Base-by-base conservation (phyloP, 2,113 vertebrate genomes). In the Raphicerus campestris region DNA sequence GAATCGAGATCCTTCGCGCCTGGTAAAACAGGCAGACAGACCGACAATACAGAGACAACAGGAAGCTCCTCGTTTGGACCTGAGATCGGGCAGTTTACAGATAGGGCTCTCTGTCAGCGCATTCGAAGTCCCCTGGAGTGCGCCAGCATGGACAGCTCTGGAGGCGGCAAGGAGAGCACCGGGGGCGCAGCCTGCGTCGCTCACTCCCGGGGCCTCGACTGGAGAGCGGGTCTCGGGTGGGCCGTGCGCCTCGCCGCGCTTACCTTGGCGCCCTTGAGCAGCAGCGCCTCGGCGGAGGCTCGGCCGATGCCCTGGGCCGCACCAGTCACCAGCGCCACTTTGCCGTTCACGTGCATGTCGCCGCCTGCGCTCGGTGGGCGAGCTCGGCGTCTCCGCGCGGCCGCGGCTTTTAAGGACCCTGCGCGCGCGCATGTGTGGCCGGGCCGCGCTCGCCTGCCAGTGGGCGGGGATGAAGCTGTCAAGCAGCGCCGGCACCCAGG, bases 241-340 rank as follows among this genome's bases (percentile, higher is more conserved):
- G 51, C 51, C 51, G 51, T 53, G 80, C 51, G 51, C 80, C 32
- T 30, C 26, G 19, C 70, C 8, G 26, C 7, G 17, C 98, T 98
- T 97, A 99, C 99, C 99, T 99, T 99, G 26, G 99, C 99, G 2
- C 98, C 98, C 94, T 99, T 99, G 93, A 98, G 95, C 96, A 99
- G 98, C 56, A 99, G 99, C 5, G 98, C 98, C 94, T 99, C 99
- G 0, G 98, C 99, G 53, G 98, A 99, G 0, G 99, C 99, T 78
- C 98, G 98, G 60, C 99, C 99, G n/a, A 99, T 99, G 94, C 99
- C 99, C 98, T 99, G 99, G 15, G 99, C 99, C 10, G 99, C 99
- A 24, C 99, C 99, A 2, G 99, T 99, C 97, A 99, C 99, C 98
- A 99, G 98, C 35, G 99, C 99, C 98, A 99, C 99, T 98, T 99